Conservation (phyloP, 2,888 invertebrate species). For the Gisinianus flammeolus region DNA sequence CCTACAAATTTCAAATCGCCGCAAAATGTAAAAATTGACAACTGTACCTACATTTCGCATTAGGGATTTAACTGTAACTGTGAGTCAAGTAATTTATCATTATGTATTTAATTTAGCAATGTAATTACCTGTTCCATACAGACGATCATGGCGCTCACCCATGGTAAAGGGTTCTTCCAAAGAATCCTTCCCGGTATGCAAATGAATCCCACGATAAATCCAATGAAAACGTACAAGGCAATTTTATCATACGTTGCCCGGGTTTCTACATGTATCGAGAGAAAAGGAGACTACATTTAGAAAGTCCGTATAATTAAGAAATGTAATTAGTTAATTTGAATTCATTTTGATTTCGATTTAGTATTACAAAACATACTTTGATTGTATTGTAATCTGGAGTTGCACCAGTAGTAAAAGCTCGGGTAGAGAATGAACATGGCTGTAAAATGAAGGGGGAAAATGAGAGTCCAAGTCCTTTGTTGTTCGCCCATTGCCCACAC, state of each 20-base stretch:
- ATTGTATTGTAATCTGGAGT: constrained; percentile 56
- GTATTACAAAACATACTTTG: constrained; percentile 56
- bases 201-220: constrained; percentile 62
- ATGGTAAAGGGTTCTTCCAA: constrained; percentile 64
- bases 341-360: constrained; percentile 9
- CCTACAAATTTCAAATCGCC: too few relatives aligned
- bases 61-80: too few relatives aligned
- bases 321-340: too few relatives aligned
- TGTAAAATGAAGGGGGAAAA: constrained; percentile 65
- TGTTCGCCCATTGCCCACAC: constrained; percentile 68
- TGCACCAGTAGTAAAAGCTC: constrained; percentile 63
- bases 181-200: constrained; percentile 63
- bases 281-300: constrained; percentile 36
- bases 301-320: too few relatives aligned
- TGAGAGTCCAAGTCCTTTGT: constrained; percentile 66
- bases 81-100: too few relatives aligned
- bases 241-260: constrained; percentile 61
- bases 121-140: constrained; percentile 68
- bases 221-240: constrained; percentile 61
- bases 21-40: too few relatives aligned
- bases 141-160: constrained; percentile 67
- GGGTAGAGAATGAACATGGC: constrained; percentile 63
- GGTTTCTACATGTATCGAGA: too few relatives aligned
- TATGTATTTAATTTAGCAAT: constrained; percentile 7
- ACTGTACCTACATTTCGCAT: too few relatives aligned